Evolutionary conservation across 2,113 vertebrate species (phyloP).

Genomic region (Hippopotamus amphibius): DNA sequence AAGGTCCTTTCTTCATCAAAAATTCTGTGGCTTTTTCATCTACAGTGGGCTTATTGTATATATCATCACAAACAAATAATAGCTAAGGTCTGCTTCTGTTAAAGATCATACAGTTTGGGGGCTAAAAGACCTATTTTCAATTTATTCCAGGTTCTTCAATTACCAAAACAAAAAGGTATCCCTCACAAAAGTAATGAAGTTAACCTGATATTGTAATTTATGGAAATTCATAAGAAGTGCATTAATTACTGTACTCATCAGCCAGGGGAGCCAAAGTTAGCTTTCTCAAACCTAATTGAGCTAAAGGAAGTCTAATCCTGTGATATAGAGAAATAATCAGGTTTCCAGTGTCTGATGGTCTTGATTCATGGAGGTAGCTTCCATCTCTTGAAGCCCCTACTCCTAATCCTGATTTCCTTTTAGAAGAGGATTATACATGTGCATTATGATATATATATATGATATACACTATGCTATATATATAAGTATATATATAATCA

Average conservation of each 20-base stretch:
- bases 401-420: neutral
- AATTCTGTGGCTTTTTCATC: neutral
- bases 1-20: neutral
- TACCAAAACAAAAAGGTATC: neutral
- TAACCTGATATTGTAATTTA: constrained; percentile 16
- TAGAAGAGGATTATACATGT: neutral
- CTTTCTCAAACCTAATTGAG: constrained; percentile 41
- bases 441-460: neutral
- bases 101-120: neutral
- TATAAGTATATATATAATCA: neutral
- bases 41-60: neutral
- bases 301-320: neutral
- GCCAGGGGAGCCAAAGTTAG: neutral
- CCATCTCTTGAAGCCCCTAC: neutral
- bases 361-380: neutral
- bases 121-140: neutral
- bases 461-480: neutral
- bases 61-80: neutral
- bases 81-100: neutral
- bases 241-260: constrained; percentile 14
- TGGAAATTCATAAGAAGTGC: neutral
- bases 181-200: neutral
- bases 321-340: neutral
- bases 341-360: neutral
- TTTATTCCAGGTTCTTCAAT: neutral